A percentile compares a stretch with the other conserved stretches of the same genome.
Evolutionary conservation across 1,140 invertebrate genomes (phyloP).

Genomic region (Drosophila mayri): DNA sequence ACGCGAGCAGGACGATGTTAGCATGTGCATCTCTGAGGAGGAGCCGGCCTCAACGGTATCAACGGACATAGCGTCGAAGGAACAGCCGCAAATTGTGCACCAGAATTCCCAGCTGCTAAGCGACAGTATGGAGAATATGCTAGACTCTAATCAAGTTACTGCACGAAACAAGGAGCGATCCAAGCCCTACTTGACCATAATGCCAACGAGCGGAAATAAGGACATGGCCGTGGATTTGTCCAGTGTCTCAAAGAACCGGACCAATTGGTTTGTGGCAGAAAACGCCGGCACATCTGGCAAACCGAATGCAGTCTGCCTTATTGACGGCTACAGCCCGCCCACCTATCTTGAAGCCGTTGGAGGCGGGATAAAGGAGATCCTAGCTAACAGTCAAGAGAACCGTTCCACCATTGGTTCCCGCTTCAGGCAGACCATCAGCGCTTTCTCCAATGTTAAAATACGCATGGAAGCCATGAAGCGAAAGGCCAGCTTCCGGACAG

Average conservation of each 20-base stretch:
- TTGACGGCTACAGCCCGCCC: slow-evolving; percentile 78
- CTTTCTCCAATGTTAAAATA: slow-evolving; percentile 70
- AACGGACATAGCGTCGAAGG: background rate
- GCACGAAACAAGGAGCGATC: slow-evolving; percentile 34
- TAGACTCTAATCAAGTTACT: slow-evolving; percentile 38
- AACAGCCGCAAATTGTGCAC: slow-evolving; percentile 71
- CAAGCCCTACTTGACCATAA: slow-evolving; percentile 58
- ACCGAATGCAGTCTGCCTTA: background rate
- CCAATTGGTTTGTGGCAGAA: slow-evolving; percentile 76
- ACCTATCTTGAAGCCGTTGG: slow-evolving; percentile 79
- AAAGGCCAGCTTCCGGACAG: slow-evolving; percentile 65
- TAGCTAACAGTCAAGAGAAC: slow-evolving; percentile 22
- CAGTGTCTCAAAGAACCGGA: slow-evolving; percentile 55
- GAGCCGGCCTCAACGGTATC: slow-evolving; percentile 23
- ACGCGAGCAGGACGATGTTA: slow-evolving; percentile 72
- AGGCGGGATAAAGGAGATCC: slow-evolving; percentile 18
- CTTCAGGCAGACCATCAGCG: slow-evolving; percentile 65
- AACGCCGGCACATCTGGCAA: slow-evolving; percentile 8
- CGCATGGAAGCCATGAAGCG: slow-evolving; percentile 78
- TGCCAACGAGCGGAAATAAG: slow-evolving; percentile 9
- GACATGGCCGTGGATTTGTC: slow-evolving; percentile 54
- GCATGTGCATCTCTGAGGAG: slow-evolving; percentile 81
- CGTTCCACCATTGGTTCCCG: slow-evolving; percentile 55
- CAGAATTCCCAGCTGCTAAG: slow-evolving; percentile 75
- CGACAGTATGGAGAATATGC: slow-evolving; percentile 76